These are phyloP conservation scores for Okapia johnstoni DNA, from an alignment of 2,113 vertebrate genomes.

Conservation along the genomic window DNA sequence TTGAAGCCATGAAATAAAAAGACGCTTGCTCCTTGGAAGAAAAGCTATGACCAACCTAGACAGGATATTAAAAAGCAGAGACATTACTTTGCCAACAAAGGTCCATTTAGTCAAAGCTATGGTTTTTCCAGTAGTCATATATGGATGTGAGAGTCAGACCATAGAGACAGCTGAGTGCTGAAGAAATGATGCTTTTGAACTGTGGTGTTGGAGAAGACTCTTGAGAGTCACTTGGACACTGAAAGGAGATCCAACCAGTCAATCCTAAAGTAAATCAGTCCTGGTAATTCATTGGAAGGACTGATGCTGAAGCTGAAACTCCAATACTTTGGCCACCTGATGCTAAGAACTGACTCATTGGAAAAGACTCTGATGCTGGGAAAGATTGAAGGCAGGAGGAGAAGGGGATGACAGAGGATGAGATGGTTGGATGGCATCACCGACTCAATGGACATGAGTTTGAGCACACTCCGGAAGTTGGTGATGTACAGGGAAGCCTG, in stretches of 20 bases:
- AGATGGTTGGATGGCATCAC: not conserved
- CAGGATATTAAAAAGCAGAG: not conserved
- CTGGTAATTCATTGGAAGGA: not conserved
- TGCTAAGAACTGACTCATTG: not conserved
- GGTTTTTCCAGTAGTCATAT: not conserved
- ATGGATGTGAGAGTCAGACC: not conserved
- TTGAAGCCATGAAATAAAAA: not conserved
- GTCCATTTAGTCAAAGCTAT: not conserved
- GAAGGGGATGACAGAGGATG: not conserved
- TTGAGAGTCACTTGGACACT: not conserved
- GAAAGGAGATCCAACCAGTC: not conserved
- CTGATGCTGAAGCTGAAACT: not conserved
- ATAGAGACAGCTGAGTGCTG: not conserved
- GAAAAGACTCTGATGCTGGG: not conserved
- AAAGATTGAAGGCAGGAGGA: not conserved
- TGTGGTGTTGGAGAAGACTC: not conserved
- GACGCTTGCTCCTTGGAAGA: not conserved
- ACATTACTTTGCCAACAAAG: not conserved
- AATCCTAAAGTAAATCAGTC: not conserved
- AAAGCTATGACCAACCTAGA: not conserved
- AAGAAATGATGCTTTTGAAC: not conserved
- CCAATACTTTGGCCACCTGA: not conserved
- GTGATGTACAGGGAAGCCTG: not conserved
- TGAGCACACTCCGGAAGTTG: not conserved
- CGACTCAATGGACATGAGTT: not conserved